phyloP scores from a whole-genome alignment of 2,888 invertebrate species.

The Blera fallax region DNA sequence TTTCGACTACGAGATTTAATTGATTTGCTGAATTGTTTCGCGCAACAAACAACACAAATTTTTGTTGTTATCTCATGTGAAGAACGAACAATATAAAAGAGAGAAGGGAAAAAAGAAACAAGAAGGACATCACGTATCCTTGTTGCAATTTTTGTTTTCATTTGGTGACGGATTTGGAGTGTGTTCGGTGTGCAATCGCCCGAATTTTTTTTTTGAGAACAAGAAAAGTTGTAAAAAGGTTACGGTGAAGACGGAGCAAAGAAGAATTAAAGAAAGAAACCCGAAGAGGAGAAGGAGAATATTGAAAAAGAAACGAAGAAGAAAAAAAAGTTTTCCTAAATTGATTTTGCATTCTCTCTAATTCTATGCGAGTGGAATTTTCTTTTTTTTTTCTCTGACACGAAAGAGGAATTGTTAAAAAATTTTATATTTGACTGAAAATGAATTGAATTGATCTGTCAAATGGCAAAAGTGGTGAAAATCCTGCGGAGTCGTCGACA shows the following conservation, averaged over 20 bases:
- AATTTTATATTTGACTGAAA: conserved; percentile 1
- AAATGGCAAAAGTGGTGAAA: conserved; percentile 64
- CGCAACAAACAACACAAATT: conserved; percentile 42
- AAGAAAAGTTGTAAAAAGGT: conserved; percentile 62
- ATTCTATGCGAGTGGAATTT: conserved; percentile 50
- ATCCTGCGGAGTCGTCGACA: conserved; percentile 57
- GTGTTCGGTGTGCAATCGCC: conserved; percentile 11
- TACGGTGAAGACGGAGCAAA: conserved; percentile 45
- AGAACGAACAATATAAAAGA: neutral
- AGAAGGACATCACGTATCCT: conserved; percentile 63
- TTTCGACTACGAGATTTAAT: conserved; percentile 42
- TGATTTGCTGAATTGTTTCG: conserved; percentile 57
- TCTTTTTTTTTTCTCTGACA: conserved; percentile 33
- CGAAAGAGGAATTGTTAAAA: conserved; percentile 44
- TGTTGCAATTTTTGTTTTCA: conserved; percentile 39
- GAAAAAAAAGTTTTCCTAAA: conserved; percentile 65
- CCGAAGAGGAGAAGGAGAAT: conserved; percentile 49
- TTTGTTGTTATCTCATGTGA: conserved; percentile 14
- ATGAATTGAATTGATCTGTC: conserved; percentile 45
- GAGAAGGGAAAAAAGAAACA: conserved; percentile 72
- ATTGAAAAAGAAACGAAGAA: conserved; percentile 38
- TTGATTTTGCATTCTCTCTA: conserved; percentile 59
- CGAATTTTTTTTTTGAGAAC: conserved; percentile 29
- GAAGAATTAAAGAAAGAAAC: conserved; percentile 57
- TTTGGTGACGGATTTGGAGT: conserved; percentile 4